Conservation (phyloP, 2,888 invertebrate species). For the Crioceris asparagi region DNA sequence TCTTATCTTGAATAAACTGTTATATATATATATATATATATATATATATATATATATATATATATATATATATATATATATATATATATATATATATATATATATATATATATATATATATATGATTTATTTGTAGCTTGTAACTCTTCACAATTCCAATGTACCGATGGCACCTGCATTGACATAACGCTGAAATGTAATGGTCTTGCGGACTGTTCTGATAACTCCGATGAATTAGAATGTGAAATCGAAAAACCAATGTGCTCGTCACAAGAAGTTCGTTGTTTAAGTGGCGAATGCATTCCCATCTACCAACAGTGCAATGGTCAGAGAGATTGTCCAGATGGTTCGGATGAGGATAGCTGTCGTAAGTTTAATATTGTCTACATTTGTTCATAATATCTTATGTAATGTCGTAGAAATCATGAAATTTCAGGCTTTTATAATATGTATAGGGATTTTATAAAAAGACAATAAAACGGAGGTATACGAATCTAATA, state of each 20-base stretch:
- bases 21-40: too few species aligned
- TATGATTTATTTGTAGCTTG: constrained; percentile 43
- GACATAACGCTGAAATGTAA: constrained; percentile 47
- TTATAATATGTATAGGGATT: background rate
- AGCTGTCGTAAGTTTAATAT: constrained; percentile 48
- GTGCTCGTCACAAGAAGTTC: constrained; percentile 46
- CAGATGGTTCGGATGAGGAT: constrained; percentile 51
- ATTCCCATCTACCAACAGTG: constrained; percentile 44
- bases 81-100: too few species aligned
- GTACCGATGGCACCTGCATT: constrained; percentile 46
- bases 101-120: too few species aligned
- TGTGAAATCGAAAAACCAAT: constrained; percentile 33
- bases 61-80: too few species aligned
- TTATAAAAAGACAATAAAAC: too few species aligned
- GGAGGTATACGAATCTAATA: too few species aligned
- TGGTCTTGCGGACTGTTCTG: constrained; percentile 45
- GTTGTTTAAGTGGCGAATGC: constrained; percentile 51
- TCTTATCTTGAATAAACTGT: too few species aligned
- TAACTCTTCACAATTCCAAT: constrained; percentile 56
- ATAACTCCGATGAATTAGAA: constrained; percentile 46
- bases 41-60: too few species aligned
- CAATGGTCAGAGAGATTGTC: constrained; percentile 44
- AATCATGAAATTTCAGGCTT: background rate
- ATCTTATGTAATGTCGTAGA: background rate
- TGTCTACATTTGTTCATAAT: background rate